These are phyloP conservation scores for Labroides dimidiatus DNA, from an alignment of 2,797 vertebrate genomes.

Conservation along the genomic window DNA sequence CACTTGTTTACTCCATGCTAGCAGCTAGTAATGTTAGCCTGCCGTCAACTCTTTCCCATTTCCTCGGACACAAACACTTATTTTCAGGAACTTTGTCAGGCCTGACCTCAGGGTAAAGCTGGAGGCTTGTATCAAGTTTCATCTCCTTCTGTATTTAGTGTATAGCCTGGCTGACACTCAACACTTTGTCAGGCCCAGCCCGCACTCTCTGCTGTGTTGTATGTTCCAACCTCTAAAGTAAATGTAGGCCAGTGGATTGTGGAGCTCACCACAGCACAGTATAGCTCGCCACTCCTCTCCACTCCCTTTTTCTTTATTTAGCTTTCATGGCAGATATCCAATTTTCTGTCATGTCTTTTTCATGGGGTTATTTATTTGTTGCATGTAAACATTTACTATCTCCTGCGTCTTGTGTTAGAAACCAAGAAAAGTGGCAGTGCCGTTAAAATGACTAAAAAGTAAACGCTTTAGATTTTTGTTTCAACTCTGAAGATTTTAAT, in stretches of 20 bases:
- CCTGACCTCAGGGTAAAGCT: conserved; percentile 7
- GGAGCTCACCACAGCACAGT: neutral
- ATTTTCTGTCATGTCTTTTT: conserved; percentile 1
- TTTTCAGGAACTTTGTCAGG: conserved; percentile 27
- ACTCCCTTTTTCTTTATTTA: conserved; percentile 23
- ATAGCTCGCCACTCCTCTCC: neutral
- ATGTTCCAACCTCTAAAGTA: conserved; percentile 13
- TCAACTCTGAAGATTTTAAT: neutral
- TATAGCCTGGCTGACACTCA: conserved; percentile 27
- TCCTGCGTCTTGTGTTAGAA: neutral
- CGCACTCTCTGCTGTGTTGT: conserved; percentile 13
- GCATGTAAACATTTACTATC: neutral
- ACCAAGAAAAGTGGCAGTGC: neutral
- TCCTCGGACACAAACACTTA: conserved; percentile 16
- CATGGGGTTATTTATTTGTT: neutral
- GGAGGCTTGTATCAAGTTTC: conserved; percentile 19
- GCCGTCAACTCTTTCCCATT: conserved; percentile 9
- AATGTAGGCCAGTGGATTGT: conserved; percentile 13
- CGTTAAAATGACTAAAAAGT: neutral
- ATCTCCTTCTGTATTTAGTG: conserved; percentile 28
- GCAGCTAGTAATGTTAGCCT: conserved; percentile 2
- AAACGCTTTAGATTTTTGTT: neutral
- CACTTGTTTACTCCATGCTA: neutral
- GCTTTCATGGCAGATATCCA: neutral
- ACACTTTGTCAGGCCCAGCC: conserved; percentile 11